A percentile compares a stretch with the other conserved stretches of the same genome.
Evolutionary conservation across 64 coral and sea anemone species (phyloP).

Genomic region (Pocillopora damicornis): DNA sequence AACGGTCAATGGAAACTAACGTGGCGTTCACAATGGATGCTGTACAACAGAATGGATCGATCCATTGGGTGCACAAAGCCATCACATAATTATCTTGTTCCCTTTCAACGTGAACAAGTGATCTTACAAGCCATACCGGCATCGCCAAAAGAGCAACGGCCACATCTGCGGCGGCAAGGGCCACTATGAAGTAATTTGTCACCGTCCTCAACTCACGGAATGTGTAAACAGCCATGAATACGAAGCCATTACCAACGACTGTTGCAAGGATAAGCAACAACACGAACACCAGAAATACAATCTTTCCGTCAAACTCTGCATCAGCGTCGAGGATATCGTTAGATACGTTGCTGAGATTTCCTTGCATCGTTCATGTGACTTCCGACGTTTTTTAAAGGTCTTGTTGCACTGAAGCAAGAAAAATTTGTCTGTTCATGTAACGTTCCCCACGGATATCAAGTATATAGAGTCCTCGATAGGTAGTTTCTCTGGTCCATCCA

Average conservation of each 20-base stretch:
- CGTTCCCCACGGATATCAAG: background rate
- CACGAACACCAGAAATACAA: conserved; percentile 47
- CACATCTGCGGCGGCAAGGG: conserved; percentile 75
- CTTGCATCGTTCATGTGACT: background rate
- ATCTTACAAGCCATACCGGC: conserved; percentile 62
- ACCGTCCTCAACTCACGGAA: conserved; percentile 81
- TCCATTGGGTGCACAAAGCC: conserved; percentile 60
- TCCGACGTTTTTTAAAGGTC: background rate
- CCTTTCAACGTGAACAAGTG: conserved; percentile 27
- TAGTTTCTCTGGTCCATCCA: background rate
- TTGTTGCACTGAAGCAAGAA: background rate
- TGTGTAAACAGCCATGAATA: conserved; percentile 73
- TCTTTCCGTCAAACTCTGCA: conserved; percentile 9
- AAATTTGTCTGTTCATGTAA: background rate
- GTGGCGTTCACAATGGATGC: conserved; percentile 85
- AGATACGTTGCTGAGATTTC: background rate
- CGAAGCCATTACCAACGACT: conserved; percentile 60
- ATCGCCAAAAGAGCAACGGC: conserved; percentile 76
- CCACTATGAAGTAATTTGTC: conserved; percentile 83
- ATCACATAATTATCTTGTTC: conserved; percentile 24
- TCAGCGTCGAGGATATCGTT: background rate
- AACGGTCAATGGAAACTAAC: conserved; percentile 76
- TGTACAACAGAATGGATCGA: conserved; percentile 77
- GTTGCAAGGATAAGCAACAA: conserved; percentile 66
- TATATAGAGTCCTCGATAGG: background rate